phyloP scores from a whole-genome alignment of 2,888 invertebrate genomes.

The Cephus rjabovi region DNA sequence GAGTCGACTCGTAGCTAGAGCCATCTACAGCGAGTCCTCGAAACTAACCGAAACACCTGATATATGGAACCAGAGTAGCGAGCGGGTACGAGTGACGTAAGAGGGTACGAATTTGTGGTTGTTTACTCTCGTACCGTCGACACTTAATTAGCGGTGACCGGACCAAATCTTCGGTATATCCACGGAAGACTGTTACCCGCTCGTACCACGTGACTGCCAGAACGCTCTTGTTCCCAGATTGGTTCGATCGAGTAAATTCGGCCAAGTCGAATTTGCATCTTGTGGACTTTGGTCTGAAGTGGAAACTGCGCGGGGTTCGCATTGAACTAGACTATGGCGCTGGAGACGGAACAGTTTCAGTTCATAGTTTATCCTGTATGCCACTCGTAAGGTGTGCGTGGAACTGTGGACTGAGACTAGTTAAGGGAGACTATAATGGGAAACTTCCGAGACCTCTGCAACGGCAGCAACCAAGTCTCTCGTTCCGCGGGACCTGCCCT shows the following conservation, averaged over 20 bases:
- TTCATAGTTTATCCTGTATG: slow-evolving; percentile 39
- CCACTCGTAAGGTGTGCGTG: background rate
- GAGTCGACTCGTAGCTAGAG: background rate
- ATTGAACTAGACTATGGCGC: slow-evolving; percentile 42
- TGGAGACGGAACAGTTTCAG: slow-evolving; percentile 45
- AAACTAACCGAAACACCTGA: too few relatives aligned
- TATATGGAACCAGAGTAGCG: too few relatives aligned
- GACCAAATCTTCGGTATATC: background rate
- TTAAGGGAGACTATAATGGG: slow-evolving; percentile 51
- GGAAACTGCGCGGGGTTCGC: slow-evolving; percentile 26
- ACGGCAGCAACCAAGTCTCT: slow-evolving; percentile 22
- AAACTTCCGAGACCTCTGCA: slow-evolving; percentile 49
- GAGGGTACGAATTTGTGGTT: background rate
- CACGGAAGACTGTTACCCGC: background rate
- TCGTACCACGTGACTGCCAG: slow-evolving; percentile 23
- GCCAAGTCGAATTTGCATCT: slow-evolving; percentile 51
- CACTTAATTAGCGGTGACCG: background rate
- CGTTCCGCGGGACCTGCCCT: slow-evolving; percentile 34
- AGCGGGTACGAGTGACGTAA: background rate
- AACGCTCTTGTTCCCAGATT: slow-evolving; percentile 34
- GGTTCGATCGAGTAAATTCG: slow-evolving; percentile 50
- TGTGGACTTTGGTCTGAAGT: slow-evolving; percentile 56
- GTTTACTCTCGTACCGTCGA: background rate
- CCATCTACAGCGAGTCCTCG: too few relatives aligned
- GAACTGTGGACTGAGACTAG: slow-evolving; percentile 25